Evolutionary conservation across 2,888 invertebrate species (phyloP).

Genomic region (Branchipolynoe longqiensis): DNA sequence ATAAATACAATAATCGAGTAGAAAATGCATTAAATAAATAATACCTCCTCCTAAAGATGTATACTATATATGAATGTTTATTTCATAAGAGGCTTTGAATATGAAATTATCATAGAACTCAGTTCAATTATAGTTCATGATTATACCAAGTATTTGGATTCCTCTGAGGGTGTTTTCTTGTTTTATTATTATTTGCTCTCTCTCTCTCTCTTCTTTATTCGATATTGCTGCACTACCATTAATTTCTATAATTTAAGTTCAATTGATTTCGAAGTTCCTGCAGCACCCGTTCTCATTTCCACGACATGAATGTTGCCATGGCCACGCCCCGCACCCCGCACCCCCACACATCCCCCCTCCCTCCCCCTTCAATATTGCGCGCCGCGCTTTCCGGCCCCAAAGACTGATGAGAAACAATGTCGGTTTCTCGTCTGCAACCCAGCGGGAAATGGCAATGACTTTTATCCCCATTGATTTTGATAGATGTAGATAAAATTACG

Average conservation of each 20-base stretch:
- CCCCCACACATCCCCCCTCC: background rate
- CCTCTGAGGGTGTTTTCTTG: too few species aligned
- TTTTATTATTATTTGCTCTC: too few species aligned
- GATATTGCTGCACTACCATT: background rate
- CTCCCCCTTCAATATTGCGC: background rate
- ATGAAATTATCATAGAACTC: too few species aligned
- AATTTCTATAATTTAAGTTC: background rate
- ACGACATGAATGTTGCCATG: background rate
- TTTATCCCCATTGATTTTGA: conserved; percentile 42
- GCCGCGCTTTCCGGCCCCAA: background rate
- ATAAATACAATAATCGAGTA: too few species aligned
- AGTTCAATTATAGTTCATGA: too few species aligned
- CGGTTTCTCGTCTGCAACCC: background rate
- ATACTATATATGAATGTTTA: too few species aligned
- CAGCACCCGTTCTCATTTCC: background rate
- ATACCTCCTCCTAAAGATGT: too few species aligned
- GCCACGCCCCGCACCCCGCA: background rate
- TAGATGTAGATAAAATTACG: conserved; percentile 29
- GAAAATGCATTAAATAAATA: too few species aligned
- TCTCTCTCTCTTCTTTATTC: too few species aligned
- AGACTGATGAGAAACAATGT: background rate
- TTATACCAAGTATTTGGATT: too few species aligned
- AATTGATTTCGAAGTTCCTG: background rate
- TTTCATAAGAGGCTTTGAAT: too few species aligned
- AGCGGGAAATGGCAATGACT: conserved; percentile 15